Evolutionary conservation across 2,888 invertebrate species (phyloP), one percentile per base, ranked within the genome.

Genomic region (Onthophagus sagittarius): DNA sequence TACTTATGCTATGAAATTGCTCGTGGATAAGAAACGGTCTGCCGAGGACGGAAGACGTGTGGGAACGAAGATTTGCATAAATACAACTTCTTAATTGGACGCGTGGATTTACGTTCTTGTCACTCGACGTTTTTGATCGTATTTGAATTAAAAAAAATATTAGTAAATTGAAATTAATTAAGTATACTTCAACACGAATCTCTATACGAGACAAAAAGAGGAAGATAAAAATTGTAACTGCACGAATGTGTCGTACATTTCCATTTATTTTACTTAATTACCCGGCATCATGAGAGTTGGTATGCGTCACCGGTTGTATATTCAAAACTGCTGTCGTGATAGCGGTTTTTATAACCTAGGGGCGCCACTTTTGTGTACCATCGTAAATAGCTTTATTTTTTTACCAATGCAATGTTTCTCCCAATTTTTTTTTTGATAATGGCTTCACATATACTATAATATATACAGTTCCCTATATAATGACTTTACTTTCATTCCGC

Each of bases 301-400:
- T 23, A 67, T 67, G 67, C 67, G 67, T 67, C 67, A 67, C 32
- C n/a, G 31, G 64, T 64, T 64, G 64, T 64, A 23, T 64, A 15
- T 64, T 64, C 64, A 53, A 53, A 53, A 53, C 23, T 53, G 39
- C 39, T 53, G 39, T 53, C 39, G 39, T 53, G 39, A 53, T 53
- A 53, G 39, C 39, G 39, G 39, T 53, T 53, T 53, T 53, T 53
- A 53, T 53, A 53, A 53, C 39, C 39, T 53, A 53, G 39, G 39
- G 39, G 39, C 39, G 39, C 39, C 39, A 53, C 39, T n/a, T n/a
- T n/a, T 53, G 39, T 53, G 39, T 53, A 53, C 39, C 39, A 53
- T 53, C 39, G 11, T 53, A 53, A 53, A 53, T 53, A 53, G 23
- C 6, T 53, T 53, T 53, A 53, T 7, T 53, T 53, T 53, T 53